Evolutionary conservation across 2,113 vertebrate genomes (phyloP), one percentile per base, ranked within the genome.

Genomic region (Rhea pennata): DNA sequence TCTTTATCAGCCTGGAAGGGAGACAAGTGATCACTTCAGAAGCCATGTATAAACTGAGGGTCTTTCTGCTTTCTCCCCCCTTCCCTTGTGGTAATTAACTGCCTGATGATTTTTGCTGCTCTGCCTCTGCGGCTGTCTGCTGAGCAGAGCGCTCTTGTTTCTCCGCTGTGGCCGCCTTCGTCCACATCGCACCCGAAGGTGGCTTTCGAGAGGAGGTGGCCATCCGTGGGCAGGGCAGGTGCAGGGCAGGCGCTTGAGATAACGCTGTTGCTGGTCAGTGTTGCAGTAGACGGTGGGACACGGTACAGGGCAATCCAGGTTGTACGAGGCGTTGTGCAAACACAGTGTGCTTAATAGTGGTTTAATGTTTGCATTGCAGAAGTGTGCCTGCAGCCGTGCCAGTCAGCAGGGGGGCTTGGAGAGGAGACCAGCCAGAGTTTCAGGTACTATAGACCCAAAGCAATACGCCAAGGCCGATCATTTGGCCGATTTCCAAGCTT

Each of bases 331-430:
- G 1, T 4, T 21, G 11, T 6, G 21, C 5, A 62, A 83, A 86
- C 87, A 51, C 1, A 3, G 7, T 0, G 29, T 88, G 71, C 79
- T 0, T 1, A n/a, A 1, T 4, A 0, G 31, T 0, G 5, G 73
- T 42, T 26, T 74, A 81, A 22, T 2, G 9, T 46, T 26, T 36
- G 54, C 2, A 4, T 26, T 17, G 20, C 15, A 11, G 12, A 14
- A 36, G 26, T 1, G 0, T 4, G 17, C 3, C 2, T 59, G n/a
- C 1, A 5, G 24, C 71, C 66, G 10, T 71, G 44, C 64, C 0
- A 1, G 20, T 8, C 27, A 4, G 3, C 1, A 40, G 66, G 67
- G n/a, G 40, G 79, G 36, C 26, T 48, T 10, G 46, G 62, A 64
- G 13, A 3, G 50, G 44, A 90, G 6, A 17, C 33, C 61, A 5